These are phyloP conservation scores for Campylomormyrus tamandua DNA, from an alignment of 2,113 vertebrate genomes.

Conservation along the genomic window DNA sequence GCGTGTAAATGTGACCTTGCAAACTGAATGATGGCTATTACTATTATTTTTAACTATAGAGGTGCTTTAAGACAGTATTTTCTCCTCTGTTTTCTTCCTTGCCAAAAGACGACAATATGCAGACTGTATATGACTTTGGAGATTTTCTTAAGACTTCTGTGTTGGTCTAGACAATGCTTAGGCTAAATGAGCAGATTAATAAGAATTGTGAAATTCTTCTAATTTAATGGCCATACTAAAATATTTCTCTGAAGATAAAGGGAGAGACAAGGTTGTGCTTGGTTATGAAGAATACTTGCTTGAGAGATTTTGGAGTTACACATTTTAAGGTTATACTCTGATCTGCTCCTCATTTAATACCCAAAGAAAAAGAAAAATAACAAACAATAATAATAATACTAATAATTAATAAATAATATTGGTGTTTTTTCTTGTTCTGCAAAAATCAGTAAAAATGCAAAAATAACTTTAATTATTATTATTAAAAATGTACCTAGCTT, in stretches of 20 bases:
- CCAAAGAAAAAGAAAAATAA: neutral
- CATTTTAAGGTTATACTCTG: neutral
- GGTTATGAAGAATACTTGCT: neutral
- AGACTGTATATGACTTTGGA: neutral
- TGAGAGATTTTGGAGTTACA: neutral
- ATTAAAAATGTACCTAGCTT: neutral
- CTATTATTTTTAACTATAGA: neutral
- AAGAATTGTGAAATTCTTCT: neutral
- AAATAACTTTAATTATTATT: conserved; percentile 1
- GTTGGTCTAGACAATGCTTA: neutral
- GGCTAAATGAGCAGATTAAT: neutral
- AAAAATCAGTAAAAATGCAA: neutral
- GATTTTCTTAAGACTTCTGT: neutral
- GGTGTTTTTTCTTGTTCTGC: neutral
- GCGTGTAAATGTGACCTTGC: neutral
- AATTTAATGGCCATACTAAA: neutral
- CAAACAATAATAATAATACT: neutral
- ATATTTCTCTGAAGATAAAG: neutral
- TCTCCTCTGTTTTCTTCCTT: neutral
- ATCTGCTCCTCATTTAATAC: neutral
- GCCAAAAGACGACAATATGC: neutral
- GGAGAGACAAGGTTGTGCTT: neutral
- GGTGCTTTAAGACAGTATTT: neutral
- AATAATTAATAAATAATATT: neutral
- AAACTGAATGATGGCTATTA: neutral